These are phyloP conservation scores for Synergus laeviventris DNA, from an alignment of 2,888 invertebrate genomes.

Conservation along the genomic window DNA sequence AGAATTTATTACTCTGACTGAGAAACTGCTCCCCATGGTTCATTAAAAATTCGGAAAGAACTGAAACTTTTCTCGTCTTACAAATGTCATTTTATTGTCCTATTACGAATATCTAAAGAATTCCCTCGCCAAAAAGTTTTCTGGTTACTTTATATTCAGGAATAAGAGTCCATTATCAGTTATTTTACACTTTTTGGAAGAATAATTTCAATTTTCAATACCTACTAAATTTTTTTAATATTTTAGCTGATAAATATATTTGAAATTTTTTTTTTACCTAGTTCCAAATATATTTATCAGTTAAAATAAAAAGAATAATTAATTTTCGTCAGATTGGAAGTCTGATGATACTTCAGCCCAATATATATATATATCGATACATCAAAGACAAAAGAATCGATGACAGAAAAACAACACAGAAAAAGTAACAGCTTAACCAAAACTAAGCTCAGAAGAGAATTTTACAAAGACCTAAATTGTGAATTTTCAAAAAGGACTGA, in stretches of 20 bases:
- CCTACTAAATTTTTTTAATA: too few relatives aligned
- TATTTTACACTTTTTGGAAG: not conserved
- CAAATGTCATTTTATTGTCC: conserved; percentile 7
- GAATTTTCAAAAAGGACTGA: too few relatives aligned
- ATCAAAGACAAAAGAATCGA: not conserved
- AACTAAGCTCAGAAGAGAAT: too few relatives aligned
- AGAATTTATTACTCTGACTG: not conserved
- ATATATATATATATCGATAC: not conserved
- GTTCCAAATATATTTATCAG: too few relatives aligned
- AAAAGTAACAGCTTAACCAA: not conserved
- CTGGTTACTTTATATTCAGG: not conserved
- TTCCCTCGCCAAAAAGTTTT: not conserved
- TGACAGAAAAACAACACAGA: not conserved
- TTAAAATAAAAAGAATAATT: too few relatives aligned
- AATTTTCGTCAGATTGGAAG: too few relatives aligned
- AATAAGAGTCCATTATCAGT: not conserved
- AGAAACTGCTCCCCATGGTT: not conserved
- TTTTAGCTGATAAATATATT: too few relatives aligned
- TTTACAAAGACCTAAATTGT: too few relatives aligned
- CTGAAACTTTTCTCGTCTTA: not conserved
- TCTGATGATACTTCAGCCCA: too few relatives aligned
- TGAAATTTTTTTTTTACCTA: too few relatives aligned
- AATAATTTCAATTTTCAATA: not conserved
- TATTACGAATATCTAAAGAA: not conserved
- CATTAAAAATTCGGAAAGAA: conserved; percentile 2